phyloP scores from a whole-genome alignment of 2,113 vertebrate species.

The Halcyon malimbica region DNA sequence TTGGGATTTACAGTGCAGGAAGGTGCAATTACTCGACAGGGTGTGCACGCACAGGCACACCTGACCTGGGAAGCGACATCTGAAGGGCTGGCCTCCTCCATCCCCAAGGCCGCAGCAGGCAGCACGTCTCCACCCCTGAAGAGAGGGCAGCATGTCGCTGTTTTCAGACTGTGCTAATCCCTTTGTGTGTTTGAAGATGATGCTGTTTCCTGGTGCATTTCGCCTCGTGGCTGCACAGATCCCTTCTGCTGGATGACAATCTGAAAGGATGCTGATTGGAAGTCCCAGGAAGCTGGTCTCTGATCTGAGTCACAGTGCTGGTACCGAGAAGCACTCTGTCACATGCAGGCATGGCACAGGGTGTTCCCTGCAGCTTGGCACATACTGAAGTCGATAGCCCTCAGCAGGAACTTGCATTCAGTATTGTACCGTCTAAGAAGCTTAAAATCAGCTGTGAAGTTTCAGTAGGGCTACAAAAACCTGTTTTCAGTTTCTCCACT shows the following conservation, averaged over 20 bases:
- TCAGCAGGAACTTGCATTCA: constrained; percentile 31
- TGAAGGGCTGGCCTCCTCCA: not conserved
- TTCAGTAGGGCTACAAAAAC: not conserved
- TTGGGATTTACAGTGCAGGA: not conserved
- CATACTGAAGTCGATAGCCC: not conserved
- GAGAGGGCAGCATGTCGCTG: not conserved
- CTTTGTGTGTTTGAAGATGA: not conserved
- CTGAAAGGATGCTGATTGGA: not conserved
- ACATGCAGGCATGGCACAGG: not conserved
- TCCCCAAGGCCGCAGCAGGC: not conserved
- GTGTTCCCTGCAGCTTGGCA: constrained; percentile 28
- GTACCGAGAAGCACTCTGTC: not conserved
- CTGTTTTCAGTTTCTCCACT: not conserved
- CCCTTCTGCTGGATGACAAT: constrained; percentile 2
- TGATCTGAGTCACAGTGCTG: constrained; percentile 17
- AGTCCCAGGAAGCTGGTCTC: not conserved
- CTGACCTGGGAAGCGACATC: not conserved
- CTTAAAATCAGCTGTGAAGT: constrained; percentile 40
- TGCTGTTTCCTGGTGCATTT: not conserved
- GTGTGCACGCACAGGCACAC: not conserved
- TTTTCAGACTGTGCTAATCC: not conserved
- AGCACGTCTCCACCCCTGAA: not conserved
- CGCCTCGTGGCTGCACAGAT: not conserved
- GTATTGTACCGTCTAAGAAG: constrained; percentile 7
- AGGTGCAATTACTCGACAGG: fast-evolving